These are phyloP conservation scores for Lepisosteus oculatus DNA, from an alignment of 2,113 vertebrate species.

Conservation along the genomic window DNA sequence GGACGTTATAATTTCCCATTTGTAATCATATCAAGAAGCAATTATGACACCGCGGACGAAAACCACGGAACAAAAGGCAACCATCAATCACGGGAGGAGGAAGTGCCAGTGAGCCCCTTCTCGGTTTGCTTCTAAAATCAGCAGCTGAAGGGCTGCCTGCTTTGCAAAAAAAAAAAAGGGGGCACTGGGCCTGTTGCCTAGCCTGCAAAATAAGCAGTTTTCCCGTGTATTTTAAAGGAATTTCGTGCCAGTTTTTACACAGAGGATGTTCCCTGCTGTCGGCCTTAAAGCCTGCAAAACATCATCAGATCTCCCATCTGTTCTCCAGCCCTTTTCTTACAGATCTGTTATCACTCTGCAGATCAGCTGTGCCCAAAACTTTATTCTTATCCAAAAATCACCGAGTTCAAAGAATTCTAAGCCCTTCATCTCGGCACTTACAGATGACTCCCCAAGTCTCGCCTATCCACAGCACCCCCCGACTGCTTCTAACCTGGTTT, in stretches of 20 bases:
- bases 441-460: too few relatives aligned
- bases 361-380: too few relatives aligned
- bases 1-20: constrained; percentile 9
- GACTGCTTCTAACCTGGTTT: too few relatives aligned
- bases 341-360: too few relatives aligned
- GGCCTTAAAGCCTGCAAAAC: too few relatives aligned
- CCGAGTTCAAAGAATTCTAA: too few relatives aligned
- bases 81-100: neutral
- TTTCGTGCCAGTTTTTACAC: neutral
- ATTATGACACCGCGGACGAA: constrained; percentile 15
- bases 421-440: too few relatives aligned
- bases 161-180: neutral
- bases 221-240: neutral
- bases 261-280: neutral
- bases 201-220: neutral
- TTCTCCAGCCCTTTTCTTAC: neutral
- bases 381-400: too few relatives aligned
- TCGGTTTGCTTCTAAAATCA: neutral
- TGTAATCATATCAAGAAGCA: constrained; percentile 21
- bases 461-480: too few relatives aligned
- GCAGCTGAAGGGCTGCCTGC: neutral
- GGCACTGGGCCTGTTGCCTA: neutral
- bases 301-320: neutral
- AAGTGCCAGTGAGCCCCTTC: neutral
- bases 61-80: constrained; percentile 11